Base-by-base conservation (phyloP, 1,140 invertebrate species). In the Stenopsyche tienmushanensis region DNA sequence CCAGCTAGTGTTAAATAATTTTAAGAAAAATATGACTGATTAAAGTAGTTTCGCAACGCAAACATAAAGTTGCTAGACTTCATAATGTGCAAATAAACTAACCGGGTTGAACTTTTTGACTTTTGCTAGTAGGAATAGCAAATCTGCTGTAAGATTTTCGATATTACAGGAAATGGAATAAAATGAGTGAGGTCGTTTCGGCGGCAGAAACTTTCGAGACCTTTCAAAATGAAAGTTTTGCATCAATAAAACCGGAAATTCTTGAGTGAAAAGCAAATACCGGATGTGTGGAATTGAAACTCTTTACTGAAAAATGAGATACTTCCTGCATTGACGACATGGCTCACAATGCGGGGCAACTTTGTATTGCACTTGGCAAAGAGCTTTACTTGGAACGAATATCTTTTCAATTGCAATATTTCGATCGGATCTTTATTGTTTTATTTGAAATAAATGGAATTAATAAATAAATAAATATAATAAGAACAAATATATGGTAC, bases 241-340 rank as follows among this genome's bases (percentile, higher is more conserved):
- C 49, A 21, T 49, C 62, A 45, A 64, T 41, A 49, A 41, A 64
- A 45, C 62, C 17, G 62, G 49, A 54, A 54, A 18, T 39, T 5
- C 17, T 21, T 64, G 62, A 64, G 62, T 54, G 62, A 54, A 64
- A 42, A 54, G 49, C 62, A 64, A 64, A 64, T 25, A 44, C 29
- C 62, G 62, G 62, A 64, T 64, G 50, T 64, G 62, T 64, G 52
- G 62, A 39, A 64, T 64, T 44, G 62, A 64, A 54, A 53, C 39
- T 54, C 62, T 64, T 54, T 45, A 64, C 39, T 10, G 18, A 15
- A 41, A 64, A 21, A 53, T 64, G 47, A 54, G 62, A 53, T 63
- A 64, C 62, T 54, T 64, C 62, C 62, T 41, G 62, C 45, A 64
- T 55, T 45, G 50, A 64, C 62, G 26, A 64, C 50, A n/a, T n/a